These are phyloP conservation scores for Torymus tubicola DNA, from an alignment of 2,888 invertebrate species.

Conservation along the genomic window DNA sequence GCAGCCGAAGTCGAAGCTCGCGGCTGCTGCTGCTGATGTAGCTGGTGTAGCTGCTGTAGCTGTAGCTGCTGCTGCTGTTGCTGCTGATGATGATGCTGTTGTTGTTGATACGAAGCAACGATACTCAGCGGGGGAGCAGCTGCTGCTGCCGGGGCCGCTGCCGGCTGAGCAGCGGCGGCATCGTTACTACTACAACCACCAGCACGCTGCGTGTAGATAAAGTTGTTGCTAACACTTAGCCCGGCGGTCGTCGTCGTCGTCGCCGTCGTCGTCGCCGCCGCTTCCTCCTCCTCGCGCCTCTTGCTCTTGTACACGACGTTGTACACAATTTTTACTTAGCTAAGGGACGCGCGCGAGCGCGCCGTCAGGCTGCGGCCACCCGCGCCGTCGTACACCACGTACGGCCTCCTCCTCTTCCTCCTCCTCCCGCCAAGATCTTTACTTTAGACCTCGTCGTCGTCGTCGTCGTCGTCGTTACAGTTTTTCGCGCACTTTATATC, in stretches of 20 bases:
- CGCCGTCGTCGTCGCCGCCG: constrained; percentile 53
- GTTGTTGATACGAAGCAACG: constrained; percentile 24
- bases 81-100: constrained; percentile 27
- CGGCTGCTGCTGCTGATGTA: constrained; percentile 47
- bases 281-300: constrained; percentile 60
- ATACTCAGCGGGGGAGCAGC: constrained; percentile 1
- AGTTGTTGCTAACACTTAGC: constrained; percentile 37
- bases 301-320: constrained; percentile 60
- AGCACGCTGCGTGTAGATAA: constrained; percentile 23
- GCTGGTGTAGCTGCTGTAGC: constrained; percentile 15
- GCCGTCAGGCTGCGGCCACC: neutral
- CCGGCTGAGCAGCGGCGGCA: constrained; percentile 32
- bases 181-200: constrained; percentile 22
- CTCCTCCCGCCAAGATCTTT: neutral
- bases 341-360: constrained; percentile 23
- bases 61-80: constrained; percentile 30
- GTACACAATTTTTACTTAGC: constrained; percentile 60
- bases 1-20: constrained; percentile 30
- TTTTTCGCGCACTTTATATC: no score
- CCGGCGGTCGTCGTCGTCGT: constrained; percentile 48
- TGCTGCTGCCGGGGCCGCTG: constrained; percentile 23
- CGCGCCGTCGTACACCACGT: neutral
- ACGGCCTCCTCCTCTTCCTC: neutral
- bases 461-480: no score
- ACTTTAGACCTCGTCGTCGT: no score